Base-by-base conservation (phyloP, 2,888 invertebrate genomes). In the Eupithecia inturbata region DNA sequence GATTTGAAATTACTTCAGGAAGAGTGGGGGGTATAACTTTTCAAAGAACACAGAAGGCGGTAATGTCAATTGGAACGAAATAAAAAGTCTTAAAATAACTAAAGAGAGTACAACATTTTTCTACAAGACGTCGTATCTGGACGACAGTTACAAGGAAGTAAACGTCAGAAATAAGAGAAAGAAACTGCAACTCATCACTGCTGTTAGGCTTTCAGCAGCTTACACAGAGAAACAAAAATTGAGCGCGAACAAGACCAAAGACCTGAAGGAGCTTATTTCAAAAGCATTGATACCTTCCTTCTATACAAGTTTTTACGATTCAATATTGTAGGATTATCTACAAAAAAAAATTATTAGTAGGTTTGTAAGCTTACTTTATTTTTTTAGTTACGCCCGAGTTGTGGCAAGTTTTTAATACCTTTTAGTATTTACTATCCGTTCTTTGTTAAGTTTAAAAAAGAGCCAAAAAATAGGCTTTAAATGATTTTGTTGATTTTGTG, bases 11-110 rank as follows among this genome's bases (percentile, higher is more conserved):
- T 19, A 62, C 64, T 82, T 28, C 80, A 80, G 70, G 78, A 81
- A 45, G 73, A 82, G 9, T 81, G 79, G 79, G 79, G 81, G 79
- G 10, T 79, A 79, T 67, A 82, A 82, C 68, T 81, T 75, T 75
- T 75, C 28, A 67, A 73, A 41, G 36, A 74, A 80, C 41, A 76
- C 39, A 60, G 70, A 79, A 10, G 76, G 79, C 39, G 31, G 76
- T 63, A 77, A 53, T 33, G 79, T 81, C 33, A 78, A 75, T 62
- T 81, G 81, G 79, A 79, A 80, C 68, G 77, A 80, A 62, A 75
- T 82, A 60, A 80, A 81, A 68, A 70, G 73, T 53, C 67, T 78
- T n/a, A 62, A 75, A 68, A 75, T 79, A 71, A 67, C 67, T n/a
- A 78, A 74, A 33, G 73, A 31, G 33, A 53, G 57, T 57, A n/a